These are phyloP conservation scores for Drosophila austrosaltans DNA, from an alignment of 2,888 invertebrate genomes.

Conservation along the genomic window DNA sequence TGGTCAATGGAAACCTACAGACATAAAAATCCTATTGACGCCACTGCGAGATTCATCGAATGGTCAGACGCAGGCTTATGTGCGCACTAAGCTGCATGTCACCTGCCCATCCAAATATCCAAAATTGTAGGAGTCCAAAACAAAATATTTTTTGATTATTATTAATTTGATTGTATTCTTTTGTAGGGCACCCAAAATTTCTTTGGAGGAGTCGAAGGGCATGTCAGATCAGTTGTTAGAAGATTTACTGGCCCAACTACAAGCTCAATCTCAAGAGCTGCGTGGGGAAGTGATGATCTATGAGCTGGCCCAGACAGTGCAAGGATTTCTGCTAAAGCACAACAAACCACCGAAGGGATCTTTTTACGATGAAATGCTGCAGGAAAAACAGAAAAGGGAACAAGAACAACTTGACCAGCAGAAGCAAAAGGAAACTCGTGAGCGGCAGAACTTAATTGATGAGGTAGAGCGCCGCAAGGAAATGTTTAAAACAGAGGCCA, in stretches of 20 bases:
- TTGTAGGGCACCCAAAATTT: constrained; percentile 87
- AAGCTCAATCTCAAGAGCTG: constrained; percentile 85
- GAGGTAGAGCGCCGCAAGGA: constrained; percentile 92
- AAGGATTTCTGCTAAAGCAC: constrained; percentile 91
- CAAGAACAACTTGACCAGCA: constrained; percentile 86
- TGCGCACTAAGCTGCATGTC: constrained; percentile 90
- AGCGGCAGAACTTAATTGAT: constrained; percentile 88
- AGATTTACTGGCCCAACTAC: constrained; percentile 86
- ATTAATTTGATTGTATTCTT: neutral
- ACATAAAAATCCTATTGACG: constrained; percentile 88
- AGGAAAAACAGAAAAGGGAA: constrained; percentile 87
- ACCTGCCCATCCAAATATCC: constrained; percentile 91
- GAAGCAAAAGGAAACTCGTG: constrained; percentile 87
- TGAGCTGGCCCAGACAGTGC: constrained; percentile 90
- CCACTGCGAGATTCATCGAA: constrained; percentile 90
- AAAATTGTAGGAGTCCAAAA: constrained; percentile 86
- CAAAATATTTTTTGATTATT: neutral
- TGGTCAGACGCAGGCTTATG: constrained; percentile 86
- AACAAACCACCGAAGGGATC: constrained; percentile 92
- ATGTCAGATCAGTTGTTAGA: constrained; percentile 89
- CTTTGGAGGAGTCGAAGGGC: constrained; percentile 90
- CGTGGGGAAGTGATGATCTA: constrained; percentile 94
- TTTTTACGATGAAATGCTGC: constrained; percentile 96
- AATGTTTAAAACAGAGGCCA: constrained; percentile 88
- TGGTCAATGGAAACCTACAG: constrained; percentile 88